Evolutionary conservation across 1,140 invertebrate species (phyloP).

Genomic region (Metaphire vulgaris): DNA sequence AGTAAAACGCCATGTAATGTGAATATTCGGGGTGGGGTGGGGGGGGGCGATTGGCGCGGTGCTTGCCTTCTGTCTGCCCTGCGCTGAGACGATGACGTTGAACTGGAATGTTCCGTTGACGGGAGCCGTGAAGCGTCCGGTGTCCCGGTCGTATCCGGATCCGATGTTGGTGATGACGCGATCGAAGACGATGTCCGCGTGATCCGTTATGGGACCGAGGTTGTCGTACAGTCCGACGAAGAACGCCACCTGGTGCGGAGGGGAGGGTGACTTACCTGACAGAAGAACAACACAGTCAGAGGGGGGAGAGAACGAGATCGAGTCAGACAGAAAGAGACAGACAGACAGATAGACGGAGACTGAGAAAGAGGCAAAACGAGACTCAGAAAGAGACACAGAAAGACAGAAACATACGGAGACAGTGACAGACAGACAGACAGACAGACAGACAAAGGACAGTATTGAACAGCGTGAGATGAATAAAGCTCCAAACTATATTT

Average conservation of each 20-base stretch:
- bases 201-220: conserved; percentile 36
- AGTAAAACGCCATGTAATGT: too few relatives aligned
- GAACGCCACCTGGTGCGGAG: conserved; percentile 39
- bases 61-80: conserved; percentile 45
- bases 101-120: conserved; percentile 47
- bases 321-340: conserved; percentile 4
- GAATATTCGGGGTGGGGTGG: not conserved
- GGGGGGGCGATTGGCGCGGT: not conserved
- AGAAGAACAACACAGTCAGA: too few relatives aligned
- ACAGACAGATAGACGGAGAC: conserved; percentile 5
- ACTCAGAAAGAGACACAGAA: conserved; percentile 1
- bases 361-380: conserved; percentile 2
- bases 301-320: not conserved
- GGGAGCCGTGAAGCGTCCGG: conserved; percentile 44
- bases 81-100: conserved; percentile 46
- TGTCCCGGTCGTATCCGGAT: conserved; percentile 36
- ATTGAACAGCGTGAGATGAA: too few relatives aligned
- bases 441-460: not conserved
- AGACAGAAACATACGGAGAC: conserved; percentile 10
- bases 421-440: not conserved
- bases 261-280: conserved; percentile 36
- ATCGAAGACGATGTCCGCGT: conserved; percentile 42
- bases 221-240: conserved; percentile 45
- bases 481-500: too few relatives aligned
- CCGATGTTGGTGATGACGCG: conserved; percentile 47